These are phyloP conservation scores for Anguilla marmorata DNA, from an alignment of 2,797 vertebrate genomes.

Conservation along the genomic window DNA sequence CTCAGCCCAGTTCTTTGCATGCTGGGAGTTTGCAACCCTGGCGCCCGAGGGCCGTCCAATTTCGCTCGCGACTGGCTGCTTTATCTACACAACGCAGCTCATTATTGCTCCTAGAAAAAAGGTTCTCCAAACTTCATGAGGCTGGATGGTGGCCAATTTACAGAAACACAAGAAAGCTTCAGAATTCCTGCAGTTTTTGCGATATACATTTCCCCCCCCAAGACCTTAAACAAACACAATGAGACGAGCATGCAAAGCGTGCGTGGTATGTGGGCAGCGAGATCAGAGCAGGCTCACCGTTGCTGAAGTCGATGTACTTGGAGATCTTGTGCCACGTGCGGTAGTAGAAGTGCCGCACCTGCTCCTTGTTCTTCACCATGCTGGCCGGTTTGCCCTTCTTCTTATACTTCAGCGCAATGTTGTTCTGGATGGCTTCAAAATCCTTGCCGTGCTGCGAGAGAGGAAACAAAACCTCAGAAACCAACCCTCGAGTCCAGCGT, in stretches of 20 bases:
- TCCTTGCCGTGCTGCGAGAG: slow-evolving; percentile 89
- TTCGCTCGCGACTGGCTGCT: neutral
- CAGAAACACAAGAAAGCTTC: neutral
- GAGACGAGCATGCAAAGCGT: neutral
- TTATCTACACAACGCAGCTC: neutral
- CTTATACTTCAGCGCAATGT: slow-evolving; percentile 96
- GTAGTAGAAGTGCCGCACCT: slow-evolving; percentile 98
- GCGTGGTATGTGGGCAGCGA: too few species aligned
- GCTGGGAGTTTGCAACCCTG: neutral
- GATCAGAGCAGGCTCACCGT: slow-evolving; percentile 72
- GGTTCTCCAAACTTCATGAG: neutral
- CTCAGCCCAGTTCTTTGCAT: neutral
- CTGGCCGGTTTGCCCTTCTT: slow-evolving; percentile 96
- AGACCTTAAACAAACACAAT: neutral
- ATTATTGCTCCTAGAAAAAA: neutral
- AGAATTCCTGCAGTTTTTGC: neutral
- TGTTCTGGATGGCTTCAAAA: slow-evolving; percentile 98
- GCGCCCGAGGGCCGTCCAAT: neutral
- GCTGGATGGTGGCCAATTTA: neutral
- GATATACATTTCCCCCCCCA: neutral
- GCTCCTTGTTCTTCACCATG: slow-evolving; percentile 99
- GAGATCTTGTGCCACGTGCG: slow-evolving; percentile 99
- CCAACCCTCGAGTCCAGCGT: neutral
- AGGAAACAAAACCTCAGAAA: neutral
- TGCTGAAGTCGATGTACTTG: slow-evolving; percentile 97